These are phyloP conservation scores for Percopsis omiscomaycus DNA, from an alignment of 2,797 vertebrate genomes.

Conservation along the genomic window DNA sequence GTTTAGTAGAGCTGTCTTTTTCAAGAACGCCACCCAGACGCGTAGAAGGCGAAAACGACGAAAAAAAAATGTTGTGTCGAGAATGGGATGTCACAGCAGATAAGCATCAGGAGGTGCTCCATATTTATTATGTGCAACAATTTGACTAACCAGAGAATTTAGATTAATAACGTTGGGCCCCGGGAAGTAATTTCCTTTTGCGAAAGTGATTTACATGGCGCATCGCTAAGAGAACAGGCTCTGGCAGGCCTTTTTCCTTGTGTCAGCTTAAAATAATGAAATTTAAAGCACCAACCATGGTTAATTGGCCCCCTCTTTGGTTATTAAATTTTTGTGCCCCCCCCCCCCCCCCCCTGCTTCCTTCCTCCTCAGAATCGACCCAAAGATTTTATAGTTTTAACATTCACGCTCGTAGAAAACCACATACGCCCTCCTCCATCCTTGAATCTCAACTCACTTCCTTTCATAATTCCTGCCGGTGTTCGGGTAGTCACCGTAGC, in stretches of 20 bases:
- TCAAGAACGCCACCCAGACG: conserved; percentile 68
- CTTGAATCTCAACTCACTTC: conserved; percentile 11
- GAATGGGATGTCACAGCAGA: conserved; percentile 81
- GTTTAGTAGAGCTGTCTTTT: conserved; percentile 74
- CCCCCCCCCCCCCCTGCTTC: conserved; percentile 60
- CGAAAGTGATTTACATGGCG: conserved; percentile 96
- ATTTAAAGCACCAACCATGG: conserved; percentile 96
- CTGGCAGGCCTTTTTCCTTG: conserved; percentile 81
- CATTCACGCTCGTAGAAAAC: conserved; percentile 51
- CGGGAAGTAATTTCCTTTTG: conserved; percentile 98
- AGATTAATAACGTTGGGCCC: conserved; percentile 96
- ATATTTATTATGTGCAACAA: conserved; percentile 95
- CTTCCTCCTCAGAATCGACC: conserved; percentile 58
- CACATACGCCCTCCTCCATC: conserved; percentile 36
- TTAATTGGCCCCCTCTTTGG: conserved; percentile 95
- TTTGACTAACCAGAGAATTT: conserved; percentile 97
- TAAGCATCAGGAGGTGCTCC: conserved; percentile 87
- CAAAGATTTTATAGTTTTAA: conserved; percentile 64
- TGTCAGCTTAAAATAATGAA: conserved; percentile 98
- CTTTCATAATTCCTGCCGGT: conserved; percentile 15
- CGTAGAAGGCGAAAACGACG: conserved; percentile 70
- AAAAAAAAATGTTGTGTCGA: conserved; percentile 66
- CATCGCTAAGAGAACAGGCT: conserved; percentile 87
- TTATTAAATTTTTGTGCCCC: conserved; percentile 80
- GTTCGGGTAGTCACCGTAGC: conserved; percentile 35